Conservation (phyloP, 2,888 invertebrate genomes). For the Netelia fuscicornis region DNA sequence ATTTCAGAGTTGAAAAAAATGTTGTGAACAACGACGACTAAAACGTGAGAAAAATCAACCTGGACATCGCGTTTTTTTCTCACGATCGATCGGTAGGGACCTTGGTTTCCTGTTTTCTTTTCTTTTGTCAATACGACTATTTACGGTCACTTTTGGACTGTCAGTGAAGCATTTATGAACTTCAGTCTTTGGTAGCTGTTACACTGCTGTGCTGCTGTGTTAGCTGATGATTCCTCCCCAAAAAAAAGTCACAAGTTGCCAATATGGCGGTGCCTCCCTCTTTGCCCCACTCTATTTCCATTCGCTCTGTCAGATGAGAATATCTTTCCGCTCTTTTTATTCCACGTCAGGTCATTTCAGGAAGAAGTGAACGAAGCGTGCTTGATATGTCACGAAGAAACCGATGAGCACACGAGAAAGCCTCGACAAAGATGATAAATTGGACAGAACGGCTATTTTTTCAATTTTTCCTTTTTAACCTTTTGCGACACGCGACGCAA, state of each 20-base stretch:
- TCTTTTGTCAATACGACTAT: constrained; percentile 57
- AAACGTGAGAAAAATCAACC: constrained; percentile 72
- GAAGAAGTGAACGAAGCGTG: neutral
- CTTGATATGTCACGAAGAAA: neutral
- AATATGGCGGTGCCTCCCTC: constrained; percentile 82
- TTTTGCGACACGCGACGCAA: neutral
- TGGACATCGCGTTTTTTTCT: constrained; percentile 77
- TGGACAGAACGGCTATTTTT: neutral
- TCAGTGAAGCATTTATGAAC: neutral
- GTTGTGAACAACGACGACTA: constrained; percentile 14
- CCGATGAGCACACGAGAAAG: neutral
- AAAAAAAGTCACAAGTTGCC: constrained; percentile 83
- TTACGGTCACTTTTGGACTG: constrained; percentile 23
- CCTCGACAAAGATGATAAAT: neutral
- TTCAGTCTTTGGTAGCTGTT: constrained; percentile 18
- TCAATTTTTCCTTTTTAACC: constrained; percentile 14
- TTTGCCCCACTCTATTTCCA: constrained; percentile 67
- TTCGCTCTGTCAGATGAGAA: constrained; percentile 70
- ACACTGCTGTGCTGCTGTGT: neutral
- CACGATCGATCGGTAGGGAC: constrained; percentile 23
- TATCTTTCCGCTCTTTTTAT: constrained; percentile 32
- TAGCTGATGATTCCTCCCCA: constrained; percentile 60
- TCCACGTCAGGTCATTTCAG: constrained; percentile 1
- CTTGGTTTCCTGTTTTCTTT: neutral
- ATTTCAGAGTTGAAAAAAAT: too few relatives aligned